Evolutionary conservation across 2,888 invertebrate species (phyloP).

Genomic region (Zaprionus lineosus): DNA sequence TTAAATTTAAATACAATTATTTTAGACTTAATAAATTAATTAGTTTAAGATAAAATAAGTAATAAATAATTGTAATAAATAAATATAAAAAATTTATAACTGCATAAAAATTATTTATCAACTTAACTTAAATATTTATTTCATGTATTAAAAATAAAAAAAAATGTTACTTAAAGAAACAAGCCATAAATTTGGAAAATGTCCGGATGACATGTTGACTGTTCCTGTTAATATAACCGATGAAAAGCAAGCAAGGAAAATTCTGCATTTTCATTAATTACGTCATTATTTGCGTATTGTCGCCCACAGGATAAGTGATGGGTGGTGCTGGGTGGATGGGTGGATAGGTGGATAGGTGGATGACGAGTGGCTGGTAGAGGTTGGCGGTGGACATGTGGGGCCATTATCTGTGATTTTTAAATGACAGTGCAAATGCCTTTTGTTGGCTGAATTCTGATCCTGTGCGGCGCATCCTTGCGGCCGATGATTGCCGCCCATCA

Average conservation of each 20-base stretch:
- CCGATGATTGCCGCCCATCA: conserved; percentile 53
- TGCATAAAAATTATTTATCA: too few species aligned
- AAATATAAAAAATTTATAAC: too few species aligned
- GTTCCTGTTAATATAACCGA: conserved; percentile 60
- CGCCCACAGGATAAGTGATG: too few species aligned
- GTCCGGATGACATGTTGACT: conserved; percentile 40
- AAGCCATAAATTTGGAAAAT: neutral
- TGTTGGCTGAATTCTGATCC: conserved; percentile 17
- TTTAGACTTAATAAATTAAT: too few species aligned
- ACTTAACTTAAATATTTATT: too few species aligned
- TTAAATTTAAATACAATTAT: too few species aligned
- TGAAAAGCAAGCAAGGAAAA: conserved; percentile 34
- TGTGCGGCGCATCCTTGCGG: conserved; percentile 31
- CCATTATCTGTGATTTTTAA: conserved; percentile 49
- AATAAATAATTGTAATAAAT: too few species aligned
- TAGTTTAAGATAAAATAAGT: too few species aligned
- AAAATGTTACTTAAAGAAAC: conserved; percentile 1
- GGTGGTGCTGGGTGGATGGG: too few species aligned
- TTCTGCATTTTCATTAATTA: conserved; percentile 64
- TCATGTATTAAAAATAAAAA: too few species aligned
- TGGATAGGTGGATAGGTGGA: neutral
- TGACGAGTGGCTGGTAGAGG: conserved; percentile 14
- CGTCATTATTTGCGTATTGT: conserved; percentile 71
- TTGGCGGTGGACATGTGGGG: too few species aligned
- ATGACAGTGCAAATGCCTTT: conserved; percentile 29